A percentile compares a stretch with the other conserved stretches of the same genome.
phyloP scores from a whole-genome alignment of 1,140 invertebrate species.

The Sweltsa coloradensis region DNA sequence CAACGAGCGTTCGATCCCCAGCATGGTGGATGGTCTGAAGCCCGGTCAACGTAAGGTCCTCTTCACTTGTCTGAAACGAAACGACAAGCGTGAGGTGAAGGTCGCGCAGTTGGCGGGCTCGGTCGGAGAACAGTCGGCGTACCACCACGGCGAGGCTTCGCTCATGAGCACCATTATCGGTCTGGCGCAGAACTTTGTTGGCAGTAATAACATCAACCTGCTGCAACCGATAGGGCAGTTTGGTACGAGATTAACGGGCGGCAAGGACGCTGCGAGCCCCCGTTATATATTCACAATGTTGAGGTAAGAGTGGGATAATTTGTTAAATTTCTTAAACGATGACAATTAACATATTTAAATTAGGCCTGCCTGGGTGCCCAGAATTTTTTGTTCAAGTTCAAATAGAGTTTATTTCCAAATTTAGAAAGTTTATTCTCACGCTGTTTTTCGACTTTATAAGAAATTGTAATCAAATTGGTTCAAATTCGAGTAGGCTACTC shows the following conservation, averaged over 20 bases:
- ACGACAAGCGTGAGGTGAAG: constrained; percentile 93
- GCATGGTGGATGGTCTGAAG: constrained; percentile 89
- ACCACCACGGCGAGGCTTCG: constrained; percentile 96
- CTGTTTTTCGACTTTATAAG: no score
- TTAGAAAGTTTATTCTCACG: no score
- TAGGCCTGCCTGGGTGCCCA: no score
- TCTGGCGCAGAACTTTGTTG: constrained; percentile 96
- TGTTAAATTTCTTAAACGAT: no score
- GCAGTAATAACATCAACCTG: constrained; percentile 96
- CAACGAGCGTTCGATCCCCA: constrained; percentile 93
- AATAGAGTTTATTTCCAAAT: no score
- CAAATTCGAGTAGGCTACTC: no score
- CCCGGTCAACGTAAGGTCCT: constrained; percentile 92
- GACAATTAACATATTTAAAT: no score
- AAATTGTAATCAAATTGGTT: no score
- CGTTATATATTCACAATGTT: constrained; percentile 96
- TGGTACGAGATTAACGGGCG: constrained; percentile 69
- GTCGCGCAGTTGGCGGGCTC: constrained; percentile 96
- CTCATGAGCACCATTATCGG: constrained; percentile 94
- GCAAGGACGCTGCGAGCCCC: constrained; percentile 94
- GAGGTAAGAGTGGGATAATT: no score
- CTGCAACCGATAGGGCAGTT: constrained; percentile 95
- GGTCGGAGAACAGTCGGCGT: constrained; percentile 93
- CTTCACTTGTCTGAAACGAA: constrained; percentile 93
- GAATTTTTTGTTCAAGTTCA: no score